Conservation (phyloP, 2,888 invertebrate genomes). For the Caradrina kadenii region DNA sequence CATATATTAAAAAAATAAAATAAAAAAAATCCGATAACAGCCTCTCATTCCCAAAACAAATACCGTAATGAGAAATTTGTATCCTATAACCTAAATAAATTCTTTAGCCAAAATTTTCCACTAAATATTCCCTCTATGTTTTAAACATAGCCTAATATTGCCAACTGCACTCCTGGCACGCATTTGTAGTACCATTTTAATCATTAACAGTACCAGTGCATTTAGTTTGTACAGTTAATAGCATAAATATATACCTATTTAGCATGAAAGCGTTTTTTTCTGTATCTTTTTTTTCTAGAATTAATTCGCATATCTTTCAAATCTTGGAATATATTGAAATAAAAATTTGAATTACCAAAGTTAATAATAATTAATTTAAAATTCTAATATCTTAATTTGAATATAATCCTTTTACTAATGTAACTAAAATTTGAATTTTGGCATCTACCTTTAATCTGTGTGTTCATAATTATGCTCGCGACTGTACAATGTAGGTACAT, state of each 20-base stretch:
- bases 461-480: not conserved
- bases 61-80: not conserved
- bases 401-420: no score
- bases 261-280: not conserved
- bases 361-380: no score
- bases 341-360: no score
- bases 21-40: not conserved
- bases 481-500: conserved; percentile 33
- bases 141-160: conserved; percentile 37
- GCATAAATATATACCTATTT: not conserved
- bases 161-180: conserved; percentile 46
- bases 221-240: conserved; percentile 51
- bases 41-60: not conserved
- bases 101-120: conserved; percentile 15
- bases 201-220: conserved; percentile 39
- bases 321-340: no score
- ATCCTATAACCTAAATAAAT: not conserved
- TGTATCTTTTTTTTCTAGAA: no score
- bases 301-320: no score
- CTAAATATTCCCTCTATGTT: conserved; percentile 18
- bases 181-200: conserved; percentile 20
- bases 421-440: not conserved
- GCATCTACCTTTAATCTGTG: not conserved
- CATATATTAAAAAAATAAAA: no score
- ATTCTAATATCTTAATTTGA: no score